Evolutionary conservation across 2,888 invertebrate species (phyloP), one percentile per base, ranked within the genome.

Genomic region (Caenorhabditis sp.): DNA sequence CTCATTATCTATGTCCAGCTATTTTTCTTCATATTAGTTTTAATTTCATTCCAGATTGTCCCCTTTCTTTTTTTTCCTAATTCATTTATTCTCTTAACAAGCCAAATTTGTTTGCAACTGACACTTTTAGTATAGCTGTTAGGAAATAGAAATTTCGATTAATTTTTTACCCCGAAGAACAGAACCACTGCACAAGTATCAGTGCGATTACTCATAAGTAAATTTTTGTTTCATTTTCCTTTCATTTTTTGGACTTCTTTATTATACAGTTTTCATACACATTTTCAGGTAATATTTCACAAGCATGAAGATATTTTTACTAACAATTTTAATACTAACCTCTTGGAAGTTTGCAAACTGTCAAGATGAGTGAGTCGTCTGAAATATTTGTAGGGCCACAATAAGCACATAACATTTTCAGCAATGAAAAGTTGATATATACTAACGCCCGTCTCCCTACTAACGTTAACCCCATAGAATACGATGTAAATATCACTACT

Each of bases 391-490:
- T 10, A 0, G 19, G 2, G 12, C 3, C 6, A 19, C 47, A 19
- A 47, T 7, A 5, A 47, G 19, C 47, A 4, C 16, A 14, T n/a
- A 16, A 44, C 5, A 6, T 3, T 47, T 47, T 47, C 61, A 63
- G 63, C n/a, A 16, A 63, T 24, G 31, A 24, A 44, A 44, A 24
- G 38, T 7, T 26, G 10, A 63, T 14, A 54, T 26, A 63, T 24
- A 68, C 44, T 22, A 19, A 38, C 12, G 22, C 2, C 12, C 68
- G 54, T 16, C 63, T 77, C 14, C 77, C 70, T 28, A 70, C 54
- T 24, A 54, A 41, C n/a, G 16, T 77, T 38, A 49, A n/a, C 24
- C 80, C 80, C 5, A 31, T 26, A 6, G 19, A 59, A 12, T 80
- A 80, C 44, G 14, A 41, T n/a, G 2, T 80, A 7, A 10, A 38